A percentile compares a stretch with the other conserved stretches of the same genome.
phyloP scores from a whole-genome alignment of 2,113 vertebrate species.

The Crotalus helleri region DNA sequence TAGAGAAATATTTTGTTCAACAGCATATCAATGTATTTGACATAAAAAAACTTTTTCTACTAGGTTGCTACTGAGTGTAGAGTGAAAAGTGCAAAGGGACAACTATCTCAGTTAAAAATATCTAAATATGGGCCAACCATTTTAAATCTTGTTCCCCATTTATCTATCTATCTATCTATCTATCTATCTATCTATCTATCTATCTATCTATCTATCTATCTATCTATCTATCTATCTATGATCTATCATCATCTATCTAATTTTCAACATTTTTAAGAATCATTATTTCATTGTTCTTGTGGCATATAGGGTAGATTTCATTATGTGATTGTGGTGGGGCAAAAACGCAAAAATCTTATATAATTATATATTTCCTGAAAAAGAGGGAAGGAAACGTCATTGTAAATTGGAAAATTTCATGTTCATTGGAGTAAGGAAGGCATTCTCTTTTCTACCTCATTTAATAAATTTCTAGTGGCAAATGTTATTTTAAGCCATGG shows the following conservation, averaged over 20 bases:
- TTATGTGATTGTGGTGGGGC: slow-evolving; percentile 23
- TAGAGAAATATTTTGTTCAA: no score
- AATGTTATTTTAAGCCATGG: not conserved
- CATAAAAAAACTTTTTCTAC: no score
- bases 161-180: no score
- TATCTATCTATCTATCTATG: not conserved
- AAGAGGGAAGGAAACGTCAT: slow-evolving; percentile 9
- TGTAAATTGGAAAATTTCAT: not conserved
- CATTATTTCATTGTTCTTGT: slow-evolving; percentile 32
- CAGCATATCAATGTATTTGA: no score
- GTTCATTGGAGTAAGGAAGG: not conserved
- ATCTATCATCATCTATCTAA: not conserved
- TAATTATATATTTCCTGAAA: slow-evolving; percentile 1
- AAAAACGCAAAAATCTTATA: not conserved
- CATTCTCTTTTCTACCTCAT: not conserved
- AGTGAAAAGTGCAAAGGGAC: no score
- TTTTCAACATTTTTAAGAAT: not conserved
- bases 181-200: not conserved
- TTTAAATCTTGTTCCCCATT: not conserved
- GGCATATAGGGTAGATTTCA: not conserved
- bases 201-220: not conserved
- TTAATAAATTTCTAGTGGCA: not conserved
- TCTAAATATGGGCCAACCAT: no score
- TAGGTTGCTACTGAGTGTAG: no score
- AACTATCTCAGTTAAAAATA: no score